These are phyloP conservation scores for Plusia festucae DNA, from an alignment of 2,888 invertebrate genomes.

Conservation along the genomic window DNA sequence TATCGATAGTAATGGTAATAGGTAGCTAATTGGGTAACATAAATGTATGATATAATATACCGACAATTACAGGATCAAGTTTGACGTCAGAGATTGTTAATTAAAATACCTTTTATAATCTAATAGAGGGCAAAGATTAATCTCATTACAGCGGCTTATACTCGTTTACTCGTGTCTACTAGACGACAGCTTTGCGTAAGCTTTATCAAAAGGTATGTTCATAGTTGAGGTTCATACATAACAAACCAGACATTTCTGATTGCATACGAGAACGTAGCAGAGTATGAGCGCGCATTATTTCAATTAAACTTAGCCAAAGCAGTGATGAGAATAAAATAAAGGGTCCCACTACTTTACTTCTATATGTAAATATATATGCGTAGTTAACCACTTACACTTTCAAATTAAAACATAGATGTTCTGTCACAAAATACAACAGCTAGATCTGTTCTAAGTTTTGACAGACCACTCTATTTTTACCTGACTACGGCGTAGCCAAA, in stretches of 20 bases:
- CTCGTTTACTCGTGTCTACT: slow-evolving; percentile 1
- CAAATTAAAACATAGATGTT: too few species aligned
- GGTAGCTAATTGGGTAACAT: too few species aligned
- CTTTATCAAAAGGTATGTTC: slow-evolving; percentile 18
- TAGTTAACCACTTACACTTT: too few species aligned
- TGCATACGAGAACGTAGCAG: neutral
- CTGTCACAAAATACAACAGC: too few species aligned
- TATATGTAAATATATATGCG: too few species aligned
- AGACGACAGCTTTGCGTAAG: slow-evolving; percentile 25
- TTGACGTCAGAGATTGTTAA: neutral
- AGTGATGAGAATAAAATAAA: too few species aligned
- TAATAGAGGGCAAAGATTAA: slow-evolving; percentile 6
- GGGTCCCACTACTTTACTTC: too few species aligned
- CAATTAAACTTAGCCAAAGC: neutral
- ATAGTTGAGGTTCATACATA: too few species aligned
- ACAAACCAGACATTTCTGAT: neutral
- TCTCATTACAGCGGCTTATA: neutral
- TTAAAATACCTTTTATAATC: neutral
- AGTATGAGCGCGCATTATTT: neutral
- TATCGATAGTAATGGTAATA: neutral
- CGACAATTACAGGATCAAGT: neutral
- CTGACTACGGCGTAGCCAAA: too few species aligned
- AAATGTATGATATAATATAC: neutral
- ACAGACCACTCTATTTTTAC: too few species aligned
- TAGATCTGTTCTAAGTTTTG: too few species aligned